Evolutionary conservation across 2,888 invertebrate species (phyloP).

Genomic region (Operophtera brumata): DNA sequence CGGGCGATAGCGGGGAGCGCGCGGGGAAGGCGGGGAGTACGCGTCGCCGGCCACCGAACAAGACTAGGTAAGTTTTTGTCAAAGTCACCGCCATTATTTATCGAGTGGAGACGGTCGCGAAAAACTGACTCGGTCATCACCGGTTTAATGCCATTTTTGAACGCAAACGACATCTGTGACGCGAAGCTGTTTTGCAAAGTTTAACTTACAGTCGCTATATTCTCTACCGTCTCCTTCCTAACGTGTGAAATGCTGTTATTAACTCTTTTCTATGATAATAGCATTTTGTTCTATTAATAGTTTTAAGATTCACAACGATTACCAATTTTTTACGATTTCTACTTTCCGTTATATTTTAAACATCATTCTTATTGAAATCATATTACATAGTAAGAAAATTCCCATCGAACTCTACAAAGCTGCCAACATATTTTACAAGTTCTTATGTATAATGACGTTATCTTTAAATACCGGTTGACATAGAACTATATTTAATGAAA

Average conservation of each 20-base stretch:
- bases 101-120: constrained; percentile 80
- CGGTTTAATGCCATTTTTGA: constrained; percentile 73
- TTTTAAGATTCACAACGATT: constrained; percentile 8
- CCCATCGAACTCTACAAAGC: constrained; percentile 30
- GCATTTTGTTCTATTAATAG: constrained; percentile 8
- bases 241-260: constrained; percentile 30
- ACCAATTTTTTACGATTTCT: constrained; percentile 31
- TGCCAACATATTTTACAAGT: constrained; percentile 51
- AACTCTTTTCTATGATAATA: constrained; percentile 5
- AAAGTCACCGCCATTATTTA: constrained; percentile 80
- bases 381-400: no score
- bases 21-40: constrained; percentile 52
- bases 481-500: constrained; percentile 62
- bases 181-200: constrained; percentile 72
- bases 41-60: constrained; percentile 76
- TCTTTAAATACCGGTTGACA: constrained; percentile 47
- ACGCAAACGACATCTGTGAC: constrained; percentile 65
- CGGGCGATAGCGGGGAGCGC: constrained; percentile 28
- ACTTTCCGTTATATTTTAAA: constrained; percentile 25
- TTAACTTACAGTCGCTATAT: constrained; percentile 52
- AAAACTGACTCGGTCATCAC: constrained; percentile 75
- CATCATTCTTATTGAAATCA: constrained; percentile 7
- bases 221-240: constrained; percentile 29
- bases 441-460: constrained; percentile 70
- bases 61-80: constrained; percentile 80